Evolutionary conservation across 2,888 invertebrate species (phyloP), one percentile per base, ranked within the genome.

Genomic region (Margaritifera margaritifera): DNA sequence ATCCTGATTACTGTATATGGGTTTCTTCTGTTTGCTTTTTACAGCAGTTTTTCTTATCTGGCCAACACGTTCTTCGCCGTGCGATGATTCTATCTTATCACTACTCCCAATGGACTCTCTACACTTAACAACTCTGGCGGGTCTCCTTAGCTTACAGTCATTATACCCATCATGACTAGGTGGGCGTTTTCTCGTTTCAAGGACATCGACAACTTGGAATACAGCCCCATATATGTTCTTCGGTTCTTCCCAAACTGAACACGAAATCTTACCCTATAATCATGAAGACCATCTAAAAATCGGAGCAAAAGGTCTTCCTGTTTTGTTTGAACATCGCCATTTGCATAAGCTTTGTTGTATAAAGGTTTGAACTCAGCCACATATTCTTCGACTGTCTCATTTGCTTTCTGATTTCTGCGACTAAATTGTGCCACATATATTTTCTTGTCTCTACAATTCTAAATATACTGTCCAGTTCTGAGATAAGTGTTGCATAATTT

Each of bases 221-320:
- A 70, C 64, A 52, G 69, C 66, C 22, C 67, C 69, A 67, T 67
- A 64, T 42, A 66, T 66, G 61, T 66, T 55, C 5, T 25, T 50
- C 4, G 73, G 69, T 60, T 71, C 60, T 66, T 71, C 63, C 20
- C 52, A 59, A 66, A 66, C 24, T 70, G 62, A 22, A 72, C 64
- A 60, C 66, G 66, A 52, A 72, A 72, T 52, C 64, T 55, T 19
- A 64, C 66, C 62, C 67, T 69, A 2, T 72, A 64, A 67, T 72
- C 69, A 24, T 59, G 11, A 19, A 69, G n/a, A 8, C 67, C 69
- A 63, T 72, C 69, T 15, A 67, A 19, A 63, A 62, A 69, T 54
- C 63, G 50, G 25, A 66, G 22, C 55, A 72, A 60, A 24, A 72
- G 51, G 58, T 69, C 72, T 50, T 72, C 72, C 18, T 56, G 55